Percentiles rank a stretch among this genome's conserved stretches.
Conservation (phyloP, 2,888 invertebrate species). For the Apomyelois bistriatella region DNA sequence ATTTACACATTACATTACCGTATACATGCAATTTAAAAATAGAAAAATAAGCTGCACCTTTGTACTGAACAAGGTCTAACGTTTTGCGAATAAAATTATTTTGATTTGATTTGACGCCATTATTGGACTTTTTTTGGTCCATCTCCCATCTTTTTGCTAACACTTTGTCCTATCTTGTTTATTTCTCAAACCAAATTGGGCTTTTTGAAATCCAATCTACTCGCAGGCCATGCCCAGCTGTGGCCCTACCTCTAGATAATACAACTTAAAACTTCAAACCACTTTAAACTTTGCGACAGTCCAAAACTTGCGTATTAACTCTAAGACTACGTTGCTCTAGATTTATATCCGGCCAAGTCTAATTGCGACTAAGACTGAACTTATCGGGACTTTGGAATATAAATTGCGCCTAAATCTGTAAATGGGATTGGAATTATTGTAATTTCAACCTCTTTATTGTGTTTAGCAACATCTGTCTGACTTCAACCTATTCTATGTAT, state of each 20-base stretch:
- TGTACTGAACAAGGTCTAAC: no score
- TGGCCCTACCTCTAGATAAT: not conserved
- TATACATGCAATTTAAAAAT: no score
- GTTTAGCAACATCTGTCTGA: no score
- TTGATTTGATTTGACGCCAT: no score
- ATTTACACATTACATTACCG: no score
- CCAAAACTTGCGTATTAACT: slow-evolving; percentile 7
- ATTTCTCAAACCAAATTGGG: not conserved
- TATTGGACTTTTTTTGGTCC: no score
- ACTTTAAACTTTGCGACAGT: not conserved
- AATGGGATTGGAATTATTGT: not conserved
- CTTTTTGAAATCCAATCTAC: not conserved
- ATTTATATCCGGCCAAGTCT: slow-evolving; percentile 4
- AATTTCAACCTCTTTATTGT: no score
- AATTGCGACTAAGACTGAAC: slow-evolving; percentile 8
- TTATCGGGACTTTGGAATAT: not conserved
- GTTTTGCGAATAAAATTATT: no score
- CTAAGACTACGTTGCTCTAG: not conserved
- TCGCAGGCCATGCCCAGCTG: not conserved
- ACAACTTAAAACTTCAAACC: slow-evolving; percentile 5
- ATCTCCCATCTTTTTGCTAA: no score
- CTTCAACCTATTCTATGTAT: no score
- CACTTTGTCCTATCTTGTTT: not conserved
- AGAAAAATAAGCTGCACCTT: no score
- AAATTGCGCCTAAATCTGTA: not conserved